Evolutionary conservation across 2,888 invertebrate genomes (phyloP).

Genomic region (Eurytoma adleriae): DNA sequence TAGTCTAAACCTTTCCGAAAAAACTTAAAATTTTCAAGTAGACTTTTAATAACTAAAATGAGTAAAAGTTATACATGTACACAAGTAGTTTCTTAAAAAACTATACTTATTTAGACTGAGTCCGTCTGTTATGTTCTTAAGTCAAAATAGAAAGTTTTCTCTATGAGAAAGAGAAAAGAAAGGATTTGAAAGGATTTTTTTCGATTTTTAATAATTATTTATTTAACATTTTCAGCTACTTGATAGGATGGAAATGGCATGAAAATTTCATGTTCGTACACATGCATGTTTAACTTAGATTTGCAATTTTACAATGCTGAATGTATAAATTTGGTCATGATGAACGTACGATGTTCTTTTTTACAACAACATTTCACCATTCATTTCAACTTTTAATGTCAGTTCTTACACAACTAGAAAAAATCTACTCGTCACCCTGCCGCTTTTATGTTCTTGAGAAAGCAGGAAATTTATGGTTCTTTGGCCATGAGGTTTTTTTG

Average conservation of each 20-base stretch:
- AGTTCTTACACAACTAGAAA: conserved; percentile 32
- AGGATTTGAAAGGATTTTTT: background rate
- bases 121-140: no score
- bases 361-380: conserved; percentile 34
- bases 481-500: conserved; percentile 31
- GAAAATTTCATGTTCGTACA: conserved; percentile 37
- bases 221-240: conserved; percentile 50
- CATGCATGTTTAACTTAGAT: conserved; percentile 35
- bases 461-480: conserved; percentile 32
- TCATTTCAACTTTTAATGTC: background rate
- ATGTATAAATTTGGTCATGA: conserved; percentile 33
- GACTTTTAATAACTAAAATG: no score
- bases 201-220: conserved; percentile 50
- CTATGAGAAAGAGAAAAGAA: no score
- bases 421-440: conserved; percentile 38
- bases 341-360: conserved; percentile 27
- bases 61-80: no score
- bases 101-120: no score
- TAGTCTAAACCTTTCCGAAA: no score
- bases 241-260: conserved; percentile 48
- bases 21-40: no score
- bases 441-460: conserved; percentile 9
- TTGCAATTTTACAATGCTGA: conserved; percentile 34
- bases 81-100: no score
- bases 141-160: no score